Base-by-base conservation (phyloP, 1,140 invertebrate species). In the Drosophila bocqueti region DNA sequence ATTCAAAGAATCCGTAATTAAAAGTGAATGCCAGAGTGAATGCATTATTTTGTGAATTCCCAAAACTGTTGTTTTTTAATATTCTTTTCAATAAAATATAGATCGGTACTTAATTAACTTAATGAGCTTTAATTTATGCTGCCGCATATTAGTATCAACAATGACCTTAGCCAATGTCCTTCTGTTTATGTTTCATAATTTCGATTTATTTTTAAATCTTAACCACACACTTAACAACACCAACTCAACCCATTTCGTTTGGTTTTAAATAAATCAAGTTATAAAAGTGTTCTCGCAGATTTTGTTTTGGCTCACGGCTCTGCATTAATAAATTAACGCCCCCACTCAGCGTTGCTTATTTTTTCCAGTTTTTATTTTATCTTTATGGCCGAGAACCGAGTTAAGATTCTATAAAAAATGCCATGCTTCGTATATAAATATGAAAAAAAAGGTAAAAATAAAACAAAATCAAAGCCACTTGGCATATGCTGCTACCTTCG, bases 181-280 rank as follows among this genome's bases (percentile, higher is more conserved):
- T 49, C 42, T 72, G 68, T 49, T 59, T 42, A 60, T 72, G 67
- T 26, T 26, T 58, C 43, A 72, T 73, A 57, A 62, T 74, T 74
- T 54, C 58, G 47, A 67, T 42, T 38, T 61, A 77, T 78, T 62
- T 78, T 66, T 78, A 69, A 76, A 29, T 60, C 36, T 47, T n/a
- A 55, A 15, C 36, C 42, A 68, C 66, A 69, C 47, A 45, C 21
- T 36, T 67, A 69, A 68, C 63, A 69, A 57, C 64, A 71, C 49
- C 67, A 71, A 46, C 49, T 68, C 64, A 50, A 50, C 43, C 64
- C 38, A 67, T 65, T 76, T 82, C 75, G 62, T 52, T 86, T 73
- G 84, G 58, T 76, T 83, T 73, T 83, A 89, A 86, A 86, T 86
- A 86, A 86, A 86, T 89, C 84, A 87, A 89, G 83, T 89, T 89